phyloP scores from a whole-genome alignment of 1,140 invertebrate genomes.

The Drosophila navojoa region DNA sequence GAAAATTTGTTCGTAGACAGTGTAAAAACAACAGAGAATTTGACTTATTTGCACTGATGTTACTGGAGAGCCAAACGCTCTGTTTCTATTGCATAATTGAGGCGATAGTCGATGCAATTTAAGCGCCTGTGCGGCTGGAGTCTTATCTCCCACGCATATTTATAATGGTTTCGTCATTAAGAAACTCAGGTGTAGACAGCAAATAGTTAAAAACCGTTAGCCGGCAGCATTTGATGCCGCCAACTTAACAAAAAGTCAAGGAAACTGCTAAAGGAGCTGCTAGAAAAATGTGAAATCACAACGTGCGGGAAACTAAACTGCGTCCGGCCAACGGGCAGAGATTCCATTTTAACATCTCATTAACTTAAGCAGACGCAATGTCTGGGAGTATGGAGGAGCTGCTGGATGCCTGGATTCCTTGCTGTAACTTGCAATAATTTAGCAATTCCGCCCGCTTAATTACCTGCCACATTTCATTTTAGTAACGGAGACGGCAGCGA shows the following conservation, averaged over 20 bases:
- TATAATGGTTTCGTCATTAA: slow-evolving; percentile 77
- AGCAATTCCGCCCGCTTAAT: slow-evolving; percentile 82
- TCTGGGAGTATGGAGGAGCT: slow-evolving; percentile 36
- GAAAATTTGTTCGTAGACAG: too few relatives aligned
- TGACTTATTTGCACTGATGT: not conserved
- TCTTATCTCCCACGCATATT: slow-evolving; percentile 76
- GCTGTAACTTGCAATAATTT: slow-evolving; percentile 78
- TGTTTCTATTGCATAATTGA: not conserved
- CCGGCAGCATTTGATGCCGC: slow-evolving; percentile 53
- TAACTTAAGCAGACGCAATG: slow-evolving; percentile 72
- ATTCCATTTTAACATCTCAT: slow-evolving; percentile 83
- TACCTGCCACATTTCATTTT: slow-evolving; percentile 83
- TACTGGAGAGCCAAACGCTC: not conserved
- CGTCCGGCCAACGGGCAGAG: slow-evolving; percentile 36
- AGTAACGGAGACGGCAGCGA: slow-evolving; percentile 25
- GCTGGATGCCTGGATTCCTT: slow-evolving; percentile 1
- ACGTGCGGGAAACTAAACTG: slow-evolving; percentile 40
- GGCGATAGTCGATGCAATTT: not conserved
- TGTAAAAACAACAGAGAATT: not conserved
- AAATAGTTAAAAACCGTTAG: slow-evolving; percentile 14
- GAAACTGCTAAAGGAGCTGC: slow-evolving; percentile 39
- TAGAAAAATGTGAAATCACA: slow-evolving; percentile 19
- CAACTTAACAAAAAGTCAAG: slow-evolving; percentile 57
- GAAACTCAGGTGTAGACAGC: slow-evolving; percentile 49
- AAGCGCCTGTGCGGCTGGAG: slow-evolving; percentile 13